Evolutionary conservation across 2,888 invertebrate species (phyloP), one percentile per base, ranked within the genome.

Genomic region (Cheiracanthium punctorium): DNA sequence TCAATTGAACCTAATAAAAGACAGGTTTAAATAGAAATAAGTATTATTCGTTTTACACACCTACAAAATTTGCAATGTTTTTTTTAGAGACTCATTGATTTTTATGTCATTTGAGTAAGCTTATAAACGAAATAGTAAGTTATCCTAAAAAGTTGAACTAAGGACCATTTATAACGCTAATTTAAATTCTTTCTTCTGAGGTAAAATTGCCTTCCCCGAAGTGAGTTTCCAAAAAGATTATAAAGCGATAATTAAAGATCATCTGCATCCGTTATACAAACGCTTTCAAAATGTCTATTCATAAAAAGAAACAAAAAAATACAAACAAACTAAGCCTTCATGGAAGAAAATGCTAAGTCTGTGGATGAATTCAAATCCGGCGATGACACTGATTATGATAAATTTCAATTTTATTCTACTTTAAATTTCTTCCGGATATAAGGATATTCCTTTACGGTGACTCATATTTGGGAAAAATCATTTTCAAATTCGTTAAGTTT

Each of bases 351-450:
- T 24, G 24, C 58, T 58, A 58, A 58, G 24, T 24, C 58, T 5
- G 4, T 2, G 24, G 24, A 58, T 58, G 24, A 58, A 20, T 58
- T 58, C 24, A 58, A 58, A 58, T 58, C 58, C 58, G 7, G 4
- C 29, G 43, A 29, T 65, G 80, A 67, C 80, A 65, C 67, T 73
- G 80, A 80, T 80, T 80, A 80, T 43, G 80, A 80, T 80, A 67
- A 73, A 80, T 80, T 64, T 80, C 48, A 67, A 65, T 73, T 80
- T 80, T 72, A 80, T 80, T 73, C 80, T 28, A 64, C 72, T 80
- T 80, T 69, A 81, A 81, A 81, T 69, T 65, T 48, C 52, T 64
- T 71, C 52, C 24, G 48, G 33, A 48, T 32, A 64, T 20, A 58
- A 1, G 58, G 58, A 24, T 2, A 58, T 58, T 58, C 58, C 24